Conservation (phyloP, 1,140 invertebrate species). For the Ephestia elutella region DNA sequence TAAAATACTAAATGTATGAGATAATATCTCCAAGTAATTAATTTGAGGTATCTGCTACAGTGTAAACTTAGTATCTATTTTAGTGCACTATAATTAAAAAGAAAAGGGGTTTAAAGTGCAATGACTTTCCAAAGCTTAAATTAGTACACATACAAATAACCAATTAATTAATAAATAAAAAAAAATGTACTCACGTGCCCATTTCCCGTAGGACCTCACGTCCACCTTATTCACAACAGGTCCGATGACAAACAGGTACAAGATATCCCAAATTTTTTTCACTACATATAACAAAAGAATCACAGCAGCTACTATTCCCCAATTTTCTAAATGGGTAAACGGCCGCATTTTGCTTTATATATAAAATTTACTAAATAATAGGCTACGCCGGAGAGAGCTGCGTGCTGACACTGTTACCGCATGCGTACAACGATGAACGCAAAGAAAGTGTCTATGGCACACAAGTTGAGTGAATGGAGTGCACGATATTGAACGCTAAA, state of each 20-base stretch:
- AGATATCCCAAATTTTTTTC: constrained; percentile 32
- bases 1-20: no score
- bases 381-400: constrained; percentile 25
- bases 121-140: no score
- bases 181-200: constrained; percentile 53
- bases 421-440: constrained; percentile 28
- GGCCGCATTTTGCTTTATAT: constrained; percentile 28
- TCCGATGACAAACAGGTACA: constrained; percentile 49
- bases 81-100: no score
- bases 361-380: constrained; percentile 14
- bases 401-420: constrained; percentile 32
- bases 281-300: constrained; percentile 27
- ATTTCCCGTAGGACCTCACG: constrained; percentile 57
- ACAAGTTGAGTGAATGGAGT: neutral
- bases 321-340: constrained; percentile 30
- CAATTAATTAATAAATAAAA: neutral
- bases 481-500: neutral
- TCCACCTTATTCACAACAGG: constrained; percentile 51
- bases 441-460: constrained; percentile 4
- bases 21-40: no score
- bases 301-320: constrained; percentile 31
- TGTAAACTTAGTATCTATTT: no score
- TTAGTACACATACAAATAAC: neutral
- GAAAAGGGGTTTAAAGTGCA: no score
- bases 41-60: no score